Percentiles rank a stretch among this genome's conserved stretches.
Conservation (phyloP, 2,888 invertebrate species). For the Phortica magna region DNA sequence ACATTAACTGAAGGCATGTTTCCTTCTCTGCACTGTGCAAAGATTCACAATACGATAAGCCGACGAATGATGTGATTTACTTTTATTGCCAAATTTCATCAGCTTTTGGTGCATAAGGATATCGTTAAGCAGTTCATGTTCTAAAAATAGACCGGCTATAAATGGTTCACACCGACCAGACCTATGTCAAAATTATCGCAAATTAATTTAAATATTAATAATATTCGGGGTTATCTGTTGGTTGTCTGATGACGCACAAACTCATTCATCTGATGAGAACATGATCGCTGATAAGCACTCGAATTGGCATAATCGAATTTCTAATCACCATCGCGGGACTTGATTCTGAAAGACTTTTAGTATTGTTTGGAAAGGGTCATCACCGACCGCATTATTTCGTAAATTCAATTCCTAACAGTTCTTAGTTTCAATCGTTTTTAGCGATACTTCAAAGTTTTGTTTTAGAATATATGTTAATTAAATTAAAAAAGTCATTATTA, state of each 20-base stretch:
- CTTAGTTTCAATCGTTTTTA: not conserved
- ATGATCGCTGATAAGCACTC: constrained; percentile 14
- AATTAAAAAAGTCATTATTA: no score
- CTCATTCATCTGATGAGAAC: constrained; percentile 14
- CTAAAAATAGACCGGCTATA: not conserved
- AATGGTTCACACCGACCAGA: not conserved
- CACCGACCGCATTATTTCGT: no score
- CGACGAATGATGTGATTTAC: no score
- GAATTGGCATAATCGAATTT: not conserved
- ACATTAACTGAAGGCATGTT: no score
- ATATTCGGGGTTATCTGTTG: constrained; percentile 20
- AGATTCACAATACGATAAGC: no score
- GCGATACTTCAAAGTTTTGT: no score
- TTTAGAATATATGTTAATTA: no score
- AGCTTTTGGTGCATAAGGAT: no score
- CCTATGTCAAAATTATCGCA: constrained; percentile 6
- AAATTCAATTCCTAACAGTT: no score
- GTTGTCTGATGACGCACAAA: constrained; percentile 19
- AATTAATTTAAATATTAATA: not conserved
- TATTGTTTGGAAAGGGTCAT: no score
- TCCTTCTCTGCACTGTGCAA: no score
- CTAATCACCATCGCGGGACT: constrained; percentile 4
- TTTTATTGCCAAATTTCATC: no score
- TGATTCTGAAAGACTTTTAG: not conserved
- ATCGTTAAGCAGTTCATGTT: not conserved